phyloP scores from a whole-genome alignment of 2,113 vertebrate genomes.

The Saccopteryx bilineata region DNA sequence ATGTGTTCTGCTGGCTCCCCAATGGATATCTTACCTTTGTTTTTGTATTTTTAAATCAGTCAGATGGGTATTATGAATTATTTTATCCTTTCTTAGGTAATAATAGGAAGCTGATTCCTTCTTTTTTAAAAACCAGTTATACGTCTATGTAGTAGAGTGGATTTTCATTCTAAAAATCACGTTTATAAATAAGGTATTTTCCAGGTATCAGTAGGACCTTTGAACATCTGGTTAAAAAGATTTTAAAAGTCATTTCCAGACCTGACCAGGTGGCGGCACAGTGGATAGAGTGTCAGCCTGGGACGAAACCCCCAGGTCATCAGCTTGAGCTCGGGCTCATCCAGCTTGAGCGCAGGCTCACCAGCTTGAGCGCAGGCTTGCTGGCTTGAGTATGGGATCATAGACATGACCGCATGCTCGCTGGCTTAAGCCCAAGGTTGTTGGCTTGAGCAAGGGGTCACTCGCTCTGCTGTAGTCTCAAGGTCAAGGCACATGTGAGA shows the following conservation, averaged over 20 bases:
- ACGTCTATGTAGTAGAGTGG: not conserved
- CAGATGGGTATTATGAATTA: not conserved
- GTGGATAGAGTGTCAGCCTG: too few species aligned
- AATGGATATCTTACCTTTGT: not conserved
- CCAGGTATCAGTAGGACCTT: not conserved
- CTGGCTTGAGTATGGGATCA: too few species aligned
- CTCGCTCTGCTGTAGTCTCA: too few species aligned
- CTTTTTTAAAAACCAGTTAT: not conserved
- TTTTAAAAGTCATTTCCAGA: not conserved
- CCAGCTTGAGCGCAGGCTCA: too few species aligned
- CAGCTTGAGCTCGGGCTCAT: too few species aligned
- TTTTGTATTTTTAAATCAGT: not conserved
- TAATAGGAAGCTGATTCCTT: not conserved
- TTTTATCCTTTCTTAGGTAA: conserved; percentile 5
- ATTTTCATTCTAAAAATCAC: not conserved
- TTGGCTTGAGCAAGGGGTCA: too few species aligned
- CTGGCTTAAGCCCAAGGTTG: too few species aligned
- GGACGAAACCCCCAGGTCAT: too few species aligned
- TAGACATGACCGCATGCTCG: too few species aligned
- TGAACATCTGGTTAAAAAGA: not conserved
- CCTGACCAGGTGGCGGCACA: too few species aligned
- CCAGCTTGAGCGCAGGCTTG: too few species aligned
- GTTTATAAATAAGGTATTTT: not conserved
- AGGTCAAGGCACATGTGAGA: too few species aligned
- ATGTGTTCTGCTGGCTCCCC: not conserved